These are phyloP conservation scores for Catocala sponsa DNA, from an alignment of 2,888 invertebrate genomes.

Conservation along the genomic window DNA sequence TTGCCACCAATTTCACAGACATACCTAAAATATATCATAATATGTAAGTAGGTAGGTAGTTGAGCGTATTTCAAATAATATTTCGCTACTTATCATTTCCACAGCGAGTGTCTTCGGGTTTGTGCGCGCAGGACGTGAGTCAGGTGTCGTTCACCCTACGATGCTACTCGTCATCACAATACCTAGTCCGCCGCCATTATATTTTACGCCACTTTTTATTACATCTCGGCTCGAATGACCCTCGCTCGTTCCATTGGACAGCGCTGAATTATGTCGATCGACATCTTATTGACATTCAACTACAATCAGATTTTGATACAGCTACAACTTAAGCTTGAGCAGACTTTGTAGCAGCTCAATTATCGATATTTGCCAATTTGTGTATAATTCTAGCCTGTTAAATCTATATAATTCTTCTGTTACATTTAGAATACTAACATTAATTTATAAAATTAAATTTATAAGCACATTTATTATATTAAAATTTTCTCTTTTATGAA, in stretches of 20 bases:
- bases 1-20: too few species aligned
- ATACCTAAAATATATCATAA: too few species aligned
- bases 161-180: conserved; percentile 71
- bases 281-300: conserved; percentile 40
- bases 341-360: too few species aligned
- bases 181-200: conserved; percentile 70
- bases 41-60: conserved; percentile 5
- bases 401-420: too few species aligned
- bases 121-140: conserved; percentile 73
- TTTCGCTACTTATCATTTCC: conserved; percentile 62
- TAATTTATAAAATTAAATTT: too few species aligned
- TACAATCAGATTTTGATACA: conserved; percentile 14
- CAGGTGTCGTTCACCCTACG: conserved; percentile 81
- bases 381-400: too few species aligned
- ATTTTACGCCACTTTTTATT: conserved; percentile 61
- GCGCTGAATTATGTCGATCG: conserved; percentile 34
- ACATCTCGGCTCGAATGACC: conserved; percentile 43
- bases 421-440: too few species aligned
- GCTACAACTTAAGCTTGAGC: neutral
- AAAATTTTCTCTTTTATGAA: too few species aligned
- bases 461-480: too few species aligned
- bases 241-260: conserved; percentile 40
- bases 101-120: conserved; percentile 69
- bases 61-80: conserved; percentile 49
- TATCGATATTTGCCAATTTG: too few species aligned